Conservation (phyloP, 2,113 vertebrate species). For the Heloderma charlesbogerti region DNA sequence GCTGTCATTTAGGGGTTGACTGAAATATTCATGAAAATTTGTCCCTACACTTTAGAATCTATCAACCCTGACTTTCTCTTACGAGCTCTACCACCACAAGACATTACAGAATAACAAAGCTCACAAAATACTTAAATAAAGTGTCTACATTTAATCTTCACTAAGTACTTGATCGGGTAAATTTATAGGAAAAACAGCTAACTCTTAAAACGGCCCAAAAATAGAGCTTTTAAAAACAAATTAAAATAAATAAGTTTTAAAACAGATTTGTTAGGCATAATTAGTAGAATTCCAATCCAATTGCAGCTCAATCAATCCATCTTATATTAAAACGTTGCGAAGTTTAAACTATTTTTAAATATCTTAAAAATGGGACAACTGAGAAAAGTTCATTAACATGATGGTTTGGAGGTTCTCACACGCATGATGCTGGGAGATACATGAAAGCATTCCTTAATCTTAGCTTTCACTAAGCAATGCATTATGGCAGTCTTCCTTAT, state of each 20-base stretch:
- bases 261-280: conserved; percentile 70
- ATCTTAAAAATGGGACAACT: conserved; percentile 74
- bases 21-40: conserved; percentile 71
- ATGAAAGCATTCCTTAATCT: conserved; percentile 78
- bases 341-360: conserved; percentile 81
- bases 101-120: conserved; percentile 81
- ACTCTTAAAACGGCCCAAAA: conserved; percentile 70
- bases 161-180: conserved; percentile 78
- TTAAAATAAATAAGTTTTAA: conserved; percentile 85
- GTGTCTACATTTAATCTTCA: conserved; percentile 78
- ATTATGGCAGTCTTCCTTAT: conserved; percentile 87
- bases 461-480: conserved; percentile 78
- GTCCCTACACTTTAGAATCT: conserved; percentile 77
- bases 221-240: conserved; percentile 68
- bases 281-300: conserved; percentile 78
- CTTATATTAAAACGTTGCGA: conserved; percentile 67
- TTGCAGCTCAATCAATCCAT: conserved; percentile 70
- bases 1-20: conserved; percentile 75
- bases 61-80: conserved; percentile 74
- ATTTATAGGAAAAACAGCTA: conserved; percentile 78
- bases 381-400: conserved; percentile 66
- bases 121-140: conserved; percentile 84
- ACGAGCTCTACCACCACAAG: conserved; percentile 80
- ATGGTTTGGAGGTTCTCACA: conserved; percentile 63
- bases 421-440: conserved; percentile 72